Evolutionary conservation across 2,113 vertebrate genomes (phyloP).

Genomic region (Illadopsis cleaveri): DNA sequence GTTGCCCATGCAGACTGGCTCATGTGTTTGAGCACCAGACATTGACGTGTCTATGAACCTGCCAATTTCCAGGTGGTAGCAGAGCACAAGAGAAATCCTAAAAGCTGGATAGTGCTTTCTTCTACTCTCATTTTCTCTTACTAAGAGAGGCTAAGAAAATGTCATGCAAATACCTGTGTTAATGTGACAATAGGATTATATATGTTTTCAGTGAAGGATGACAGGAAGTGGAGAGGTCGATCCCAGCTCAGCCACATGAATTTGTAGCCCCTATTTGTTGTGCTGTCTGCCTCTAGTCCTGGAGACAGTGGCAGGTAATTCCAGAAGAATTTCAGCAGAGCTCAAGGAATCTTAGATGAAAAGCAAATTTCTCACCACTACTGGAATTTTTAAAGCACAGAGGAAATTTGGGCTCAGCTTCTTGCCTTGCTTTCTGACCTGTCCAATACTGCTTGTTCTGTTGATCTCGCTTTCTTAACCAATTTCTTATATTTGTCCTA

Average conservation of each 20-base stretch:
- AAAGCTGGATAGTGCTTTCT: neutral
- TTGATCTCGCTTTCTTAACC: neutral
- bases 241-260: neutral
- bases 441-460: neutral
- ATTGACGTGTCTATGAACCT: neutral
- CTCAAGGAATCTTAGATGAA: neutral
- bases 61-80: neutral
- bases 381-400: neutral
- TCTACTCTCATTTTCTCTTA: neutral
- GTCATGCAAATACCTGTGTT: neutral
- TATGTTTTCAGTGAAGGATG: neutral
- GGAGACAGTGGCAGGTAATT: neutral
- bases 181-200: neutral
- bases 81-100: neutral
- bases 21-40: fast-evolving
- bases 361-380: neutral
- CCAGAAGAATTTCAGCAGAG: neutral
- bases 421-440: neutral
- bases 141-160: neutral
- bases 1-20: fast-evolving
- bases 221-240: neutral
- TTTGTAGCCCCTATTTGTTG: neutral
- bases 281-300: neutral
- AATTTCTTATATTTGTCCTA: neutral
- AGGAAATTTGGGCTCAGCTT: neutral